A percentile compares a stretch with the other conserved stretches of the same genome.
These are phyloP conservation scores for Pseudocheirus occidentalis DNA, from an alignment of 2,797 vertebrate species.

Conservation along the genomic window DNA sequence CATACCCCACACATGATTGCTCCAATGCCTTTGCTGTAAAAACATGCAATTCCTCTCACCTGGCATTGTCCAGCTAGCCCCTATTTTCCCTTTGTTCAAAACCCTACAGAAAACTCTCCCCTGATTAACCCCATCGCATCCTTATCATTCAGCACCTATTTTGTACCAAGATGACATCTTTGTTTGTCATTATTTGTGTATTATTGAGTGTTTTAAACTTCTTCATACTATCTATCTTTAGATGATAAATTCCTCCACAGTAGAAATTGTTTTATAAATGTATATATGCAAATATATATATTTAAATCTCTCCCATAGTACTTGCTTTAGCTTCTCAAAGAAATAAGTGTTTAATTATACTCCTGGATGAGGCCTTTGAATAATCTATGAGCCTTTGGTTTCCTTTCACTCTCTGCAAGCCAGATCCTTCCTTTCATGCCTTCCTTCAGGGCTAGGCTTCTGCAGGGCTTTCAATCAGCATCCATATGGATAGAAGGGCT, in stretches of 20 bases:
- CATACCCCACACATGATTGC: background rate
- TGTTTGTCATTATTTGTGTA: background rate
- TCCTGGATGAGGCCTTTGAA: background rate
- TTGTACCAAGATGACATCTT: background rate
- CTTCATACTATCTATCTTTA: background rate
- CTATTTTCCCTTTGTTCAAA: slow-evolving; percentile 3
- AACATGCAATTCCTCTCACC: slow-evolving; percentile 18
- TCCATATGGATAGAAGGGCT: background rate
- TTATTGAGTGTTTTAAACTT: background rate
- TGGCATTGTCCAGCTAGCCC: slow-evolving; percentile 21
- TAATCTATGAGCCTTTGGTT: background rate
- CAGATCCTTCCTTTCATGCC: background rate
- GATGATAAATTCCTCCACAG: background rate
- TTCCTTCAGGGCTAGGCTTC: background rate
- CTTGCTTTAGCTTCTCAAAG: background rate
- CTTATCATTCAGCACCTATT: background rate
- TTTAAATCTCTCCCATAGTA: background rate
- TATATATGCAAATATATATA: background rate
- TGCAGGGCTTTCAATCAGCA: background rate
- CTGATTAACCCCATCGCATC: background rate
- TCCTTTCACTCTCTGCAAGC: background rate
- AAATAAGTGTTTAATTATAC: background rate
- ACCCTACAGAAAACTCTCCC: slow-evolving; percentile 8
- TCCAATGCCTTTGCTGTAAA: background rate
- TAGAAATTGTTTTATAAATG: background rate